These are phyloP conservation scores for Loriculus beryllinus DNA, from an alignment of 2,797 vertebrate species.

Conservation along the genomic window DNA sequence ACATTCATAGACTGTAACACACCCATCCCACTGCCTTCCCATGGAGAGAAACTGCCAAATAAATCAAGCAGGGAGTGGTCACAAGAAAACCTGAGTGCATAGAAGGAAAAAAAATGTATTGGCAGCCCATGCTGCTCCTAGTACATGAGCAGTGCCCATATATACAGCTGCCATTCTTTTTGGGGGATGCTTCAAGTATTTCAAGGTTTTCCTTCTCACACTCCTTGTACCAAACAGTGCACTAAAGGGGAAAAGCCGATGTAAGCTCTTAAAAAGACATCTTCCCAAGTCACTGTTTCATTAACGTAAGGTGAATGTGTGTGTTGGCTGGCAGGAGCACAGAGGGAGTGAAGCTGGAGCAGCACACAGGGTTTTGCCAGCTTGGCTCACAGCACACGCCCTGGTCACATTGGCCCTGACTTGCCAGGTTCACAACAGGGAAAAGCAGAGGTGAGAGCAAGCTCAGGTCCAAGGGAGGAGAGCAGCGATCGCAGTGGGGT, in stretches of 20 bases:
- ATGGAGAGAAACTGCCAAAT: not conserved
- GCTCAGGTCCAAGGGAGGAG: not conserved
- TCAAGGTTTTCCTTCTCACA: not conserved
- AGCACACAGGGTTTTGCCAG: fast-evolving
- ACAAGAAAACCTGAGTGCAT: not conserved
- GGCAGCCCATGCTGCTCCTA: not conserved
- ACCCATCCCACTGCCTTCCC: conserved; percentile 21
- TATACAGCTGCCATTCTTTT: not conserved
- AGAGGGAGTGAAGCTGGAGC: not conserved
- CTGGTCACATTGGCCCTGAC: fast-evolving
- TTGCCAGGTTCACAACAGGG: not conserved
- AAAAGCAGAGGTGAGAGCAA: not conserved
- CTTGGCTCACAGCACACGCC: fast-evolving
- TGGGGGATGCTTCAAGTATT: fast-evolving
- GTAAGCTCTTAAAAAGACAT: not conserved
- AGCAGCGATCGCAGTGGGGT: fast-evolving
- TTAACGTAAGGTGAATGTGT: fast-evolving
- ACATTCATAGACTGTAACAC: not conserved
- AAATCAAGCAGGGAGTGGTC: conserved; percentile 22
- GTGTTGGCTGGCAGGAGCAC: fast-evolving
- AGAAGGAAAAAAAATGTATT: not conserved
- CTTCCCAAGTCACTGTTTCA: not conserved
- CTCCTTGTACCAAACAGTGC: fast-evolving
- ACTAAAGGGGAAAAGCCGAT: fast-evolving
- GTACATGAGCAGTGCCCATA: not conserved